Conservation (phyloP, 1,140 invertebrate genomes). For the Drosophila insularis region DNA sequence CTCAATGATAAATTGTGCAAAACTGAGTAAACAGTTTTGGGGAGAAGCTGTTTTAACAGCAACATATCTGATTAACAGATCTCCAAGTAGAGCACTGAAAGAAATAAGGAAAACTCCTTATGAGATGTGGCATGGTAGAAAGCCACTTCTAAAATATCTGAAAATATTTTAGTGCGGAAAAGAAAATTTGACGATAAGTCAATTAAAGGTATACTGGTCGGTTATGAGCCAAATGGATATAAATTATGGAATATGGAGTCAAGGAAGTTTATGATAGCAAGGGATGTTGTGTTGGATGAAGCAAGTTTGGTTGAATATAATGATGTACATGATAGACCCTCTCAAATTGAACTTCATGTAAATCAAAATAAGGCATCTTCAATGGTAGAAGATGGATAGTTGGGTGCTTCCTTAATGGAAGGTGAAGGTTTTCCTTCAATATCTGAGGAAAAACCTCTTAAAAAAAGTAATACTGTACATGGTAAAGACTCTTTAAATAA, state of each 20-base stretch:
- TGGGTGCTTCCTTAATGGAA: too few species aligned
- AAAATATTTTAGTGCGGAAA: conserved; percentile 11
- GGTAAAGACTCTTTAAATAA: too few species aligned
- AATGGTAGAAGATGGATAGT: too few species aligned
- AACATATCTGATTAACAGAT: conserved; percentile 9
- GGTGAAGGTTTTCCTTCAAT: too few species aligned
- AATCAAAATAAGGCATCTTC: not conserved
- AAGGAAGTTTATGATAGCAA: too few species aligned
- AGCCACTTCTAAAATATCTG: not conserved
- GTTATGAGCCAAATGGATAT: conserved; percentile 8
- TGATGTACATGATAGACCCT: too few species aligned
- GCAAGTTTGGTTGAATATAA: too few species aligned
- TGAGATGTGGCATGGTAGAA: not conserved
- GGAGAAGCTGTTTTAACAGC: conserved; percentile 4
- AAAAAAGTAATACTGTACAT: too few species aligned
- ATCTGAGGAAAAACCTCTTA: too few species aligned
- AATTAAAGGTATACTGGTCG: not conserved
- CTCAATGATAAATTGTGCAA: not conserved
- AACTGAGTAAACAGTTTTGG: not conserved
- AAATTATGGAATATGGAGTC: not conserved
- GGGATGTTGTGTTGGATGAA: too few species aligned
- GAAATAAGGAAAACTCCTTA: conserved; percentile 9
- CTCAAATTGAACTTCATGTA: too few species aligned
- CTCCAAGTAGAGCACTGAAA: conserved; percentile 2
- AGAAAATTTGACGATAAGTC: not conserved